Conservation (phyloP, 2,888 invertebrate species). For the Lasioglossum calceatum region DNA sequence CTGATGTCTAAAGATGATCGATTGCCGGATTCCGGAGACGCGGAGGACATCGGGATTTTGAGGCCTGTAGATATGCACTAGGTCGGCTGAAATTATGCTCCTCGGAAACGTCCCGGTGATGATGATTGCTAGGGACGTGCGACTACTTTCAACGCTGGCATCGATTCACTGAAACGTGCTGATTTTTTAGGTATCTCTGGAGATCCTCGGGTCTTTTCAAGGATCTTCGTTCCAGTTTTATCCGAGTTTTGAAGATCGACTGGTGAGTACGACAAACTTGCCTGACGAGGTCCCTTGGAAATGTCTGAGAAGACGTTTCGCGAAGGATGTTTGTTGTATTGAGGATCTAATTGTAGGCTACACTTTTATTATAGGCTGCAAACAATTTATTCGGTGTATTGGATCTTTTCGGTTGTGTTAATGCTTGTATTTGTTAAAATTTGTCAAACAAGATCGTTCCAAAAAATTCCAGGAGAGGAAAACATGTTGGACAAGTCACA, state of each 20-base stretch:
- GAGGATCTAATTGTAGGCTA: background rate
- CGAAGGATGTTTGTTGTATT: background rate
- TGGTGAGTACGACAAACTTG: too few species aligned
- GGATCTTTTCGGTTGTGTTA: background rate
- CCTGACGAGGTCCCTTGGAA: background rate
- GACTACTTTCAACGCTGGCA: background rate
- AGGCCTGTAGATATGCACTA: slow-evolving; percentile 6
- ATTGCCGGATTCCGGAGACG: slow-evolving; percentile 15
- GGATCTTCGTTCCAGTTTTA: background rate
- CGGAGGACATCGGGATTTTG: slow-evolving; percentile 9
- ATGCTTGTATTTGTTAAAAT: background rate
- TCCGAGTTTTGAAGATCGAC: background rate
- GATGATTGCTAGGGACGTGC: background rate
- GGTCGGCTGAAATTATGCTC: background rate
- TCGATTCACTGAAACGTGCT: background rate
- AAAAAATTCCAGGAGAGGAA: background rate
- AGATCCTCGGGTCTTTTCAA: background rate
- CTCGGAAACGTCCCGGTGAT: slow-evolving; percentile 10
- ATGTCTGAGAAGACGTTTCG: background rate
- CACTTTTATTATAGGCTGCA: background rate
- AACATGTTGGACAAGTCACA: background rate
- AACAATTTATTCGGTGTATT: background rate
- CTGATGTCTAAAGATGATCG: background rate
- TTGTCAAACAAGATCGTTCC: background rate
- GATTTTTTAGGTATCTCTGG: background rate